Evolutionary conservation across 1,140 invertebrate species (phyloP).

Genomic region (Cydia splendana): DNA sequence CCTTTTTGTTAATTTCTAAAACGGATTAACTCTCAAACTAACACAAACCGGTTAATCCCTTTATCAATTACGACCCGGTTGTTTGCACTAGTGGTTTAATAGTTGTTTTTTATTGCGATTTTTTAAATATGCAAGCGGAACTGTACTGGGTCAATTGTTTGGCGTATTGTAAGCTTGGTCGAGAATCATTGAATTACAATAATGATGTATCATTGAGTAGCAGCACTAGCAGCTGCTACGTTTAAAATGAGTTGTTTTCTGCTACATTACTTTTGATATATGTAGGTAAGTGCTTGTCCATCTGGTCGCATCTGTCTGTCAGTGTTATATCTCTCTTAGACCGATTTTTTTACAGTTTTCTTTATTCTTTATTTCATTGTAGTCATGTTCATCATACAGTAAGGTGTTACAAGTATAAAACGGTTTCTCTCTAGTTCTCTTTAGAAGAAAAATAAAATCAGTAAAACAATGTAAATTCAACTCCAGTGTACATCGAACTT

Average conservation of each 20-base stretch:
- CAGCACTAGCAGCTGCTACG: slow-evolving; percentile 2
- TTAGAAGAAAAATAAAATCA: not conserved
- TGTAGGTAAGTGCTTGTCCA: not conserved
- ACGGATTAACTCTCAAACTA: not conserved
- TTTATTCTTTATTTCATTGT: too few relatives aligned
- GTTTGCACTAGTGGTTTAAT: slow-evolving; percentile 10
- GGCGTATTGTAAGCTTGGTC: not conserved
- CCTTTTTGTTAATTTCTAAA: slow-evolving; percentile 50
- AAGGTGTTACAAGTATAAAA: too few relatives aligned
- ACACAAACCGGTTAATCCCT: not conserved
- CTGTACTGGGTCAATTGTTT: slow-evolving; percentile 15
- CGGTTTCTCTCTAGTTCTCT: too few relatives aligned
- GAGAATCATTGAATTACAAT: not conserved
- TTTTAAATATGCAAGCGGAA: slow-evolving; percentile 15
- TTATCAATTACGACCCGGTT: not conserved
- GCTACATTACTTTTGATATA: not conserved
- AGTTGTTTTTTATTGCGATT: slow-evolving; percentile 11
- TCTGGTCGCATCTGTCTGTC: not conserved
- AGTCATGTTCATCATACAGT: too few relatives aligned
- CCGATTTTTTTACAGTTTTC: too few relatives aligned
- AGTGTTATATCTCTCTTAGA: too few relatives aligned
- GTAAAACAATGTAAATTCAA: not conserved
- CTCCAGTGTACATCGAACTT: not conserved
- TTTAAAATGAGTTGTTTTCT: not conserved
- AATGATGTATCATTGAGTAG: not conserved